These are phyloP conservation scores for Muntiacus muntjak DNA, from an alignment of 2,113 vertebrate genomes.

Conservation along the genomic window DNA sequence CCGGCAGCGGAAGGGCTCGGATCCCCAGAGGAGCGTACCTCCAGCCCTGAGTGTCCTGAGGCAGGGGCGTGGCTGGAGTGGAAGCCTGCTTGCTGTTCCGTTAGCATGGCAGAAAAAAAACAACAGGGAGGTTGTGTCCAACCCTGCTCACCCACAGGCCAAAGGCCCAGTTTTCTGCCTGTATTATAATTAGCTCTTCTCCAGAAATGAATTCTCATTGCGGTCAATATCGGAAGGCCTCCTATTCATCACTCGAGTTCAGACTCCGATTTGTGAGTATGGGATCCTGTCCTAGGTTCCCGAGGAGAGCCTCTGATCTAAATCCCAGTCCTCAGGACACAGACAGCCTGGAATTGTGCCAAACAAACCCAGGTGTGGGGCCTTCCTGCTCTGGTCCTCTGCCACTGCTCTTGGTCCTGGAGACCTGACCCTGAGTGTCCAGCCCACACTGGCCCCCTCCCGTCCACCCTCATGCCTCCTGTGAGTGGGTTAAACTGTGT, in stretches of 20 bases:
- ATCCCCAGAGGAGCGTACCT: neutral
- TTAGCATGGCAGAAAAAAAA: neutral
- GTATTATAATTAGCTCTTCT: neutral
- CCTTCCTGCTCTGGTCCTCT: neutral
- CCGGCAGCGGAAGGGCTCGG: neutral
- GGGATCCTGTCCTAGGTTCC: neutral
- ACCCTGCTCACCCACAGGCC: neutral
- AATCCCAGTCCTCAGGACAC: neutral
- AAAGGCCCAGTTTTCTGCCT: neutral
- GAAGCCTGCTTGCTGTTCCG: neutral
- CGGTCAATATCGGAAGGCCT: neutral
- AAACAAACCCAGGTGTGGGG: neutral
- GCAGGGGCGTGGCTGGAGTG: rapidly evolving
- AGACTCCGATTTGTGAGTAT: neutral
- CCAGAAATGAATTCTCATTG: neutral
- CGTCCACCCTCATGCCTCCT: neutral
- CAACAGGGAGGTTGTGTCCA: neutral
- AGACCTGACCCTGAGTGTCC: neutral
- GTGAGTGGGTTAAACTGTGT: neutral
- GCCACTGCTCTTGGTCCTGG: neutral
- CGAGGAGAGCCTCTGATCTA: neutral
- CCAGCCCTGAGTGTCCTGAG: neutral
- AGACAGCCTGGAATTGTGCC: neutral
- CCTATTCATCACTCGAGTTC: neutral
- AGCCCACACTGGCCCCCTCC: neutral